Conservation (phyloP, 1,140 invertebrate species). For the Brachionus rotundiformis region DNA sequence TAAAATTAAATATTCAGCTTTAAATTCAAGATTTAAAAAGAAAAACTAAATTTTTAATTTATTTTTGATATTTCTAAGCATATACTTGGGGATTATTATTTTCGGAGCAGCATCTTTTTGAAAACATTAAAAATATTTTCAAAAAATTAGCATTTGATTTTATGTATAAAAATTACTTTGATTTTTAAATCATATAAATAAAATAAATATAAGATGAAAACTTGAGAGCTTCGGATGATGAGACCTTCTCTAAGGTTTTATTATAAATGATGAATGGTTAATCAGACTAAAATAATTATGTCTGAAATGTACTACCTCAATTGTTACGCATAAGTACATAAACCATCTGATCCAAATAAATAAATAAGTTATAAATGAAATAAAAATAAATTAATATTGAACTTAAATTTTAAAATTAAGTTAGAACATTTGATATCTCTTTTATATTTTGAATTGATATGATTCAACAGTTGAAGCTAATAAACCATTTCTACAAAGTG, state of each 20-base stretch:
- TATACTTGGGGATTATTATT: neutral
- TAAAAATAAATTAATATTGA: too few relatives aligned
- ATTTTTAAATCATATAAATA: neutral
- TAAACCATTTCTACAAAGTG: too few relatives aligned
- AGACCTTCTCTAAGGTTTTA: constrained; percentile 46
- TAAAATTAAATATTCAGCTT: neutral
- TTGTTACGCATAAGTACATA: constrained; percentile 52
- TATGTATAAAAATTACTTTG: neutral
- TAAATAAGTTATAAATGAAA: neutral
- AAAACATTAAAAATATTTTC: neutral
- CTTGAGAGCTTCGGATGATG: constrained; percentile 2
- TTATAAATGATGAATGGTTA: constrained; percentile 52
- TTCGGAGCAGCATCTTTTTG: constrained; percentile 4
- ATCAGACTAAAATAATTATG: constrained; percentile 52
- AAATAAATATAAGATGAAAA: neutral
- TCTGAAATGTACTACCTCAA: constrained; percentile 48
- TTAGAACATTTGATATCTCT: too few relatives aligned
- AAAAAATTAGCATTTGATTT: neutral
- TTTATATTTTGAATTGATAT: too few relatives aligned
- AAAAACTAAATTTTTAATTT: neutral
- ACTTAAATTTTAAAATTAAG: too few relatives aligned
- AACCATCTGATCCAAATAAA: constrained; percentile 45
- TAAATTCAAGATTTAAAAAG: neutral
- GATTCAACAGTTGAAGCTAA: too few relatives aligned
- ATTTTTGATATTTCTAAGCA: neutral